Evolutionary conservation across 2,113 vertebrate species (phyloP), one percentile per base, ranked within the genome.

Genomic region (Sigmodon hispidus): DNA sequence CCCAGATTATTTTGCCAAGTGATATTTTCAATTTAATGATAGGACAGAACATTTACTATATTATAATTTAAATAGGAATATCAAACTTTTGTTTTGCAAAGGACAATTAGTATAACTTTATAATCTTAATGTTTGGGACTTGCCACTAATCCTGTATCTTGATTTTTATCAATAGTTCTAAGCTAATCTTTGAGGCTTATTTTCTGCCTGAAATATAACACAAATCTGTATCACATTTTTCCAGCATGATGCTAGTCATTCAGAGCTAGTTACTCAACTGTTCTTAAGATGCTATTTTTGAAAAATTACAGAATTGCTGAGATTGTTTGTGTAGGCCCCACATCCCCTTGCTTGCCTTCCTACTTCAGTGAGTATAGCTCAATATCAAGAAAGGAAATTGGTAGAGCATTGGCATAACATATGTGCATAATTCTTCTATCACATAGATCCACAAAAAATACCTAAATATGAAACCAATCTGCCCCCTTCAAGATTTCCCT

Each of bases 271-370:
- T 72, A 85, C 31, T 87, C 59, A 77, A 55, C n/a, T 69, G 69
- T 76, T 90, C 83, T 90, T 72, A 63, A 79, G 91, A 31, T 67
- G 50, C 50, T 70, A 26, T 29, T 89, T 93, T 67, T 36, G 86
- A 87, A 92, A 90, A n/a, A 87, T 5, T 36, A 67, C 17, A 86
- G 17, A 92, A 94, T 76, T 57, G 12, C 5, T 63, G 86, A 94
- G 65, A 57, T 50, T 43, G 24, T 11, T 59, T 8, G 65, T 22
- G 90, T 48, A 87, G 17, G 17, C 57, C 12, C 55, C 48, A 75
- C 76, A 17, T 73, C 24, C 40, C 22, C 77, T 75, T 83, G 80
- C 83, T 67, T 24, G 7, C 1, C 52, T 90, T 73, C 19, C 21
- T 48, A 59, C n/a, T 50, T 81, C 59, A 22, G 6, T 77, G 61